Conservation (phyloP, 1,140 invertebrate species). For the Leptopilina boulardi region DNA sequence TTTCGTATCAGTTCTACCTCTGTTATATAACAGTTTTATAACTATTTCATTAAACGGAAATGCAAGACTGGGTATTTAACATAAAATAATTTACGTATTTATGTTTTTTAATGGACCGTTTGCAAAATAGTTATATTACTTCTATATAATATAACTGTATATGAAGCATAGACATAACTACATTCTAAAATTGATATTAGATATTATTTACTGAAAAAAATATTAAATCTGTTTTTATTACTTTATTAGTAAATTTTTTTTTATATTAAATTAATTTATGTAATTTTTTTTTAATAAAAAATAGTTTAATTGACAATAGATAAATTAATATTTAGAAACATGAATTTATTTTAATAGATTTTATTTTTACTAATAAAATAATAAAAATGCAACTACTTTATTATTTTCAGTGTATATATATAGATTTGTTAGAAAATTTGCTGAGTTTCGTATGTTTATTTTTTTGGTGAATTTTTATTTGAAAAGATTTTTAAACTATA, state of each 20-base stretch:
- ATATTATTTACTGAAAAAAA: background rate
- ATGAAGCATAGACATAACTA: slow-evolving; percentile 12
- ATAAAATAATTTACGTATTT: background rate
- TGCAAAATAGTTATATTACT: slow-evolving; percentile 18
- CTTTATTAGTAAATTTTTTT: background rate
- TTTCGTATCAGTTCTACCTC: slow-evolving; percentile 17
- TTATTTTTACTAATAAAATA: background rate
- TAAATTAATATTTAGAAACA: background rate
- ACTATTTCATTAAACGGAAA: background rate
- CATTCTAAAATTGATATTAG: background rate
- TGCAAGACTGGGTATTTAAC: background rate
- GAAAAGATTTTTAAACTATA: background rate
- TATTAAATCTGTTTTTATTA: background rate
- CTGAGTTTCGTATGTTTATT: background rate
- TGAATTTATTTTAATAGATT: too few species aligned
- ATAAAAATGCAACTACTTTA: background rate
- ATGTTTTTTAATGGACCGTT: background rate
- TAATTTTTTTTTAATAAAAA: background rate
- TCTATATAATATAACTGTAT: slow-evolving; percentile 8
- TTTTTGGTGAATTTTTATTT: background rate
- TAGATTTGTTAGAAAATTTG: slow-evolving; percentile 3
- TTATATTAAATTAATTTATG: background rate
- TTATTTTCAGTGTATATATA: background rate
- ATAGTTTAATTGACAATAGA: background rate
- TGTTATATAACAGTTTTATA: slow-evolving; percentile 3